Evolutionary conservation across 1,140 invertebrate species (phyloP).

Genomic region (Eumaeus atala): DNA sequence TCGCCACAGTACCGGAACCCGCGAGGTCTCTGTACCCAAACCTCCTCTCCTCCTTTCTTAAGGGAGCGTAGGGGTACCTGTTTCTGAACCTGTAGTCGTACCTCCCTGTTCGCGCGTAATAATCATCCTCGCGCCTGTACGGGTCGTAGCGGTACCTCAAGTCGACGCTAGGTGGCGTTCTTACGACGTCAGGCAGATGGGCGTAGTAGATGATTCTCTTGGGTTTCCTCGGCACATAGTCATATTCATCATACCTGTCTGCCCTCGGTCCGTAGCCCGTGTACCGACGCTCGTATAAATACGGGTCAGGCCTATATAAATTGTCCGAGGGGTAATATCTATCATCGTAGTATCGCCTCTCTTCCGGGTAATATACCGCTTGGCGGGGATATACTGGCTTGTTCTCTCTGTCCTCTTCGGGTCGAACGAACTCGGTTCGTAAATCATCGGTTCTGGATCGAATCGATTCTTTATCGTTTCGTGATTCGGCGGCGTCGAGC

Average conservation of each 20-base stretch:
- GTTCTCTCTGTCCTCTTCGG: constrained; percentile 54
- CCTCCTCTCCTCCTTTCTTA: constrained; percentile 65
- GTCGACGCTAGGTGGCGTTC: constrained; percentile 65
- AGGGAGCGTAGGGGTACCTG: constrained; percentile 59
- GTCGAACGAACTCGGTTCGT: constrained; percentile 67
- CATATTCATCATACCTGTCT: constrained; percentile 66
- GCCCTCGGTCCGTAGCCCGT: constrained; percentile 51
- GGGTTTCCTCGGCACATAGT: constrained; percentile 62
- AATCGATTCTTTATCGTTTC: constrained; percentile 65
- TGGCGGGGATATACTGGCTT: constrained; percentile 67
- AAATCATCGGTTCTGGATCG: constrained; percentile 62
- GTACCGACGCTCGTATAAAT: constrained; percentile 55
- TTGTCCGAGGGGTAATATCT: constrained; percentile 56
- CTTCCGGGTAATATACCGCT: constrained; percentile 68
- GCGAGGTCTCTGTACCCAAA: constrained; percentile 57
- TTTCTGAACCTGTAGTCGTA: constrained; percentile 62
- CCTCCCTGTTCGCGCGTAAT: constrained; percentile 49
- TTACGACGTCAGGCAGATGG: constrained; percentile 67
- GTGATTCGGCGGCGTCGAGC: constrained; percentile 65
- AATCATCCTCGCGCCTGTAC: constrained; percentile 63
- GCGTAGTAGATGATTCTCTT: constrained; percentile 73
- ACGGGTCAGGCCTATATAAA: constrained; percentile 56
- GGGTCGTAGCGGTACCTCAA: constrained; percentile 64
- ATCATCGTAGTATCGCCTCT: constrained; percentile 62
- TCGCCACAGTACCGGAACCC: constrained; percentile 47